Evolutionary conservation across 2,888 invertebrate genomes (phyloP).

Genomic region (Xanthia togata): DNA sequence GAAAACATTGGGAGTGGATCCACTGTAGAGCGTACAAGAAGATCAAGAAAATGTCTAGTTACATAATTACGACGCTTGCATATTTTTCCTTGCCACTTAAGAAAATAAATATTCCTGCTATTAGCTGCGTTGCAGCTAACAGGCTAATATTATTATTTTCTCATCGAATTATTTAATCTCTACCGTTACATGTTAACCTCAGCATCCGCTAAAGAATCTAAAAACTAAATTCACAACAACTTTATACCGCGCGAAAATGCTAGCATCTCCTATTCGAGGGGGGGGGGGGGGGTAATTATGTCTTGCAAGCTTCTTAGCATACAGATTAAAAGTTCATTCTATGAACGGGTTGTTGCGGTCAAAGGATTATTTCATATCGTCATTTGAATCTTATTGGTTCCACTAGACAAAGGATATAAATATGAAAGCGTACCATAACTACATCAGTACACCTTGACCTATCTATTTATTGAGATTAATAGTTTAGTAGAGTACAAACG

Average conservation of each 20-base stretch:
- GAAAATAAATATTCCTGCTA: neutral
- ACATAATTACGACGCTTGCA: neutral
- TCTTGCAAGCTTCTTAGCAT: neutral
- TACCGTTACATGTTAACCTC: neutral
- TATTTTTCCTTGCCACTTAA: neutral
- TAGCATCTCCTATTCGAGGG: neutral
- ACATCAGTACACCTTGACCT: neutral
- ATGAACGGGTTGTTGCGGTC: slow-evolving; percentile 2
- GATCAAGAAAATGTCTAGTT: neutral
- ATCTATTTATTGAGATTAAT: neutral
- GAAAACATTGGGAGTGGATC: neutral
- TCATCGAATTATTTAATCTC: slow-evolving; percentile 9
- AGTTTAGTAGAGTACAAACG: neutral
- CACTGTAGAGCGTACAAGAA: neutral
- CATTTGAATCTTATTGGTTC: neutral
- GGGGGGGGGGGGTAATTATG: neutral
- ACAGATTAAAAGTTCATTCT: slow-evolving; percentile 18
- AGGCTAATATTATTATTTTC: neutral
- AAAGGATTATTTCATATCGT: neutral
- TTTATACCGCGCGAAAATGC: neutral
- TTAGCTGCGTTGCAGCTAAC: too few relatives aligned
- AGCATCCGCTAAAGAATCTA: neutral
- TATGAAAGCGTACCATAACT: neutral
- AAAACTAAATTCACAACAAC: slow-evolving; percentile 19
- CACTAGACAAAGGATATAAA: neutral